These are phyloP conservation scores for Cyprinodon tularosa DNA, from an alignment of 2,113 vertebrate species.

Conservation along the genomic window DNA sequence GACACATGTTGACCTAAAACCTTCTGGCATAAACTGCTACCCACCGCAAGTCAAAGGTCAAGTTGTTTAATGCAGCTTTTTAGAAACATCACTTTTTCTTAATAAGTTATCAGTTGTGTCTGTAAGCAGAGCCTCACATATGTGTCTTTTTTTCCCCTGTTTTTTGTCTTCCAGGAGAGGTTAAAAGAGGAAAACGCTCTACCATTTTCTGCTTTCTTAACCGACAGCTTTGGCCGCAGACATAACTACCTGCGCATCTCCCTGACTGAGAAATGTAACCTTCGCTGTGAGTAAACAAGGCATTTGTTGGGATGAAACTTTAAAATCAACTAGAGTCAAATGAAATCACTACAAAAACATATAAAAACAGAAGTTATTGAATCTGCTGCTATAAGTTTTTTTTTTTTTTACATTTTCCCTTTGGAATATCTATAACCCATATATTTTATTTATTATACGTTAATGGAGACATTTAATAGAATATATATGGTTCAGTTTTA, in stretches of 20 bases:
- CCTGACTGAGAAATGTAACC: slow-evolving; percentile 96
- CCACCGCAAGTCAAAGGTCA: slow-evolving; percentile 26
- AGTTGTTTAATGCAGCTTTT: not conserved
- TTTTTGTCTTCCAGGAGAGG: slow-evolving; percentile 70
- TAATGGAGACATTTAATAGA: not conserved
- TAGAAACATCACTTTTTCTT: not conserved
- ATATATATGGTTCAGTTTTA: not conserved
- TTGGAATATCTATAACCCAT: not conserved
- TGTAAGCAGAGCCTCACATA: not conserved
- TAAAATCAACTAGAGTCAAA: too few relatives aligned
- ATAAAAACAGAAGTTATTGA: not conserved
- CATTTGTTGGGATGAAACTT: not conserved
- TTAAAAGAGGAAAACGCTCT: slow-evolving; percentile 66
- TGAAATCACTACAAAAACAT: not conserved
- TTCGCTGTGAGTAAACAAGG: slow-evolving; percentile 87
- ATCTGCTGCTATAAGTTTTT: not conserved
- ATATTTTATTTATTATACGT: not conserved
- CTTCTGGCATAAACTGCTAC: not conserved
- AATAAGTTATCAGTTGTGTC: not conserved
- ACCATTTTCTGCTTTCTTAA: slow-evolving; percentile 92
- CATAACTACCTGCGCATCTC: slow-evolving; percentile 97
- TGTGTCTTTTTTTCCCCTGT: not conserved
- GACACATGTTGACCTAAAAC: not conserved
- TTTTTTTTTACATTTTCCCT: too few relatives aligned
- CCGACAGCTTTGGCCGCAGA: slow-evolving; percentile 87